Evolutionary conservation across 2,797 vertebrate genomes (phyloP), one percentile per base, ranked within the genome.

Genomic region (Callimico goeldii): DNA sequence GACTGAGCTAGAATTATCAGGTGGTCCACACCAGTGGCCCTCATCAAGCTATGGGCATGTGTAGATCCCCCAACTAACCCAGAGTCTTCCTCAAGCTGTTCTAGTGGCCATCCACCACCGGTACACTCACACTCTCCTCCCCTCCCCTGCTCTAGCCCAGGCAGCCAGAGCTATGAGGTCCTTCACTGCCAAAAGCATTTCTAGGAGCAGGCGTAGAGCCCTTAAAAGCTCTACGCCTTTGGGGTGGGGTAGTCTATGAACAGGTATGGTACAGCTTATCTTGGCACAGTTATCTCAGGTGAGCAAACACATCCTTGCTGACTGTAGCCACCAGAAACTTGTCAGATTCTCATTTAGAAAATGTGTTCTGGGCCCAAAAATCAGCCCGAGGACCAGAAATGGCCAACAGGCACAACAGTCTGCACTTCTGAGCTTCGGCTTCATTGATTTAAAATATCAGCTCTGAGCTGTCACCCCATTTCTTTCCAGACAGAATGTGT

Each of bases 371-470:
- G 58, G 33, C 20, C 55, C 67, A 41, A 26, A 96, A 85, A 58
- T 58, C 82, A 95, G 48, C 43, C 76, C 61, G 90, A 93, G 77
- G 33, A 41, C 77, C 77, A 94, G 81, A 96, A 94, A 93, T 85
- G 72, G 58, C 24, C 84, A 97, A 67, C 46, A 70, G 52, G n/a
- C 67, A 89, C 72, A 75, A 90, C 33, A 39, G 55, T 67, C 61
- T n/a, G 24, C 57, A 76, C 22, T 82, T 81, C n/a, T 58, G n/a
- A 50, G 13, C 61, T 92, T n/a, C 41, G 84, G n/a, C 48, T 96
- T 93, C 79, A 75, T 92, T n/a, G 9, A 87, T 95, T 95, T 95
- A 89, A 97, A 97, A 91, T 88, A 96, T 50, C 93, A 88, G 9
- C 87, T 93, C 43, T 4, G 7, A 67, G 91, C 88, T 84, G 41